Conservation (phyloP, 2,888 invertebrate species). For the Cerastis rubricosa region DNA sequence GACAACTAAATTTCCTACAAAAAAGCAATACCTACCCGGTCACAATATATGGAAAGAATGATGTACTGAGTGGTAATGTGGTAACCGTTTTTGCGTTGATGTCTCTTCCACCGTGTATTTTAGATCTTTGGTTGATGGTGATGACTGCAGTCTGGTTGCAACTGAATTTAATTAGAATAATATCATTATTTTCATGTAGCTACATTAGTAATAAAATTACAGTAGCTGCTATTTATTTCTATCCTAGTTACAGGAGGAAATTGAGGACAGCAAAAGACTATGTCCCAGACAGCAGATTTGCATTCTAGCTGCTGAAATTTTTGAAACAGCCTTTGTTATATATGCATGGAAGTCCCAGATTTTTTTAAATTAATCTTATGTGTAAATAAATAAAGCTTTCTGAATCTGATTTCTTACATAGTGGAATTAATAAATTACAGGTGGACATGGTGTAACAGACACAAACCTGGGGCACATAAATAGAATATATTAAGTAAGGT, state of each 20-base stretch:
- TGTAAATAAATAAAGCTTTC: background rate
- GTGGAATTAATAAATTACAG: slow-evolving; percentile 26
- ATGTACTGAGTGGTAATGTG: too few species aligned
- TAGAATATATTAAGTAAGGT: slow-evolving; percentile 39
- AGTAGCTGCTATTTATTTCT: slow-evolving; percentile 11
- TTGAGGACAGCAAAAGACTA: background rate
- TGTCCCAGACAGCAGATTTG: background rate
- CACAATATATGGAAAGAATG: too few species aligned
- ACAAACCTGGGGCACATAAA: slow-evolving; percentile 26
- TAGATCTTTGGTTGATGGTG: background rate
- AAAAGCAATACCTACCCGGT: too few species aligned
- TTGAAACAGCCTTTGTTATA: background rate
- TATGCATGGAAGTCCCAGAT: background rate
- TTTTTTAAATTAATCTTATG: background rate
- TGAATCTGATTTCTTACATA: background rate
- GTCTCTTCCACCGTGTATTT: background rate
- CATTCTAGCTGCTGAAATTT: background rate
- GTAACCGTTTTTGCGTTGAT: too few species aligned
- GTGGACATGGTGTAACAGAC: slow-evolving; percentile 45
- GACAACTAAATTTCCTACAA: too few species aligned
- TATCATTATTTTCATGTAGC: slow-evolving; percentile 36
- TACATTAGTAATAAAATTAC: slow-evolving; percentile 15
- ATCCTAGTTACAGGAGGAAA: background rate
- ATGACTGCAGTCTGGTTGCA: background rate
- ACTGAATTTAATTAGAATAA: slow-evolving; percentile 1